Base-by-base conservation (phyloP, 2,888 invertebrate genomes). In the Parasteatoda lunata region DNA sequence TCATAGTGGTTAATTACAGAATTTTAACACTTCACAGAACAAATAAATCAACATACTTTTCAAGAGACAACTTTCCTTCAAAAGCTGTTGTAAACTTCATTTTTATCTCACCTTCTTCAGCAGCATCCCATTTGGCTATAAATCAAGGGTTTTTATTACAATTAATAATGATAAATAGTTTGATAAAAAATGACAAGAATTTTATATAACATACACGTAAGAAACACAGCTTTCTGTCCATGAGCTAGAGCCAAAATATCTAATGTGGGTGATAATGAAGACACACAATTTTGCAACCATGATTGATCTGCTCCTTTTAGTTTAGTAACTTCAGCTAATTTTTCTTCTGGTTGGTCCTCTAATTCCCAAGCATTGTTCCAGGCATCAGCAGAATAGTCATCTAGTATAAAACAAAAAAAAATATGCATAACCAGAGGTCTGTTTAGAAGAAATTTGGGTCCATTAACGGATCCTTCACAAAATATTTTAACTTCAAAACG, bases 211-310 rank as follows among this genome's bases (percentile, higher is more conserved):
- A 30, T 30, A 94, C 94, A 92, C 77, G 93, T 93, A 70, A 96
- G 92, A 87, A 96, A 93, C 0, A 95, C 94, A 86, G 96, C 91
- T 90, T 94, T 94, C 88, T 94, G 93, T 77, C 94, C 94, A 90
- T 94, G 93, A 0, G 94, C 95, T 88, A 96, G 91, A 0, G 94
- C 95, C 89, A 96, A 93, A 49, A 95, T 91, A 91, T 96, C 96
- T 69, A 94, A 95, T 68, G 94, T 94, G 3, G 96, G 95, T 11
- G 95, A 95, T n/a, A 95, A 91, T 0, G 96, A 94, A 89, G 95
- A 91, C 84, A 94, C 92, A 89, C 95, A 94, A 15, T 94, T 93
- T 90, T 95, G 95, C 13, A 96, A 92, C 94, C 96, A 96, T 89
- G 93, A 93, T 51, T 84, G 80, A 30, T 87, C 88, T 15, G 79